Evolutionary conservation across 2,888 invertebrate genomes (phyloP), one percentile per base, ranked within the genome.

Genomic region (Onthophagus sagittarius): DNA sequence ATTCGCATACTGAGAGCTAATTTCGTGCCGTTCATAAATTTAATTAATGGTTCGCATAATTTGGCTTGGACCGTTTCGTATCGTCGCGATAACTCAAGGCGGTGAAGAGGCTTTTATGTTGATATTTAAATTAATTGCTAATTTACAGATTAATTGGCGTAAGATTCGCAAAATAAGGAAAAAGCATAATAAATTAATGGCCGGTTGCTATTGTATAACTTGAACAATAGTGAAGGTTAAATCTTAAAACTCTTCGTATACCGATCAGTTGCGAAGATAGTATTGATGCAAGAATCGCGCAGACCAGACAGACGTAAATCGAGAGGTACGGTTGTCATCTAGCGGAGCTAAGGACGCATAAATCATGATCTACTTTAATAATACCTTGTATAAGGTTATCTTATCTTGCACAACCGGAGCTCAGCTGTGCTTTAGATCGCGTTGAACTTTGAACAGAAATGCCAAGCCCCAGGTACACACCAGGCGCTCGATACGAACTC

Each of bases 21-120:
- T 74, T 74, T 74, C 74, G 72, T 72, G 70, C 71, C 63, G 63
- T 15, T 71, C 74, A 72, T 74, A 74, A 74, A 74, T 74, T 74
- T 74, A 69, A 74, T 74, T 72, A 74, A 74, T 72, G 72, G 69
- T 72, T 71, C 74, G 67, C 65, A 72, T 74, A 74, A 74, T 74
- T 74, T 72, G 72, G 72, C 72, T 72, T 72, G 74, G 72, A 71
- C 71, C 74, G 65, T 74, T 72, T 71, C 72, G 71, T 74, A 74
- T 74, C 74, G 69, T 70, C 72, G 72, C 72, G 67, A 74, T 74
- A 74, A 72, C 53, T 74, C 72, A 73, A 15, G 31, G 67, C 32
- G 31, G 15, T 32, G 11, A 15, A n/a, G 67, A 67, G 31, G 11
- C n/a, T 31, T 32, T 67, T 31, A 67, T 67, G 67, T 67, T 31